Percentiles rank a stretch among this genome's conserved stretches.
These are phyloP conservation scores for Dromas ardeola DNA, from an alignment of 2,113 vertebrate species.

Conservation along the genomic window DNA sequence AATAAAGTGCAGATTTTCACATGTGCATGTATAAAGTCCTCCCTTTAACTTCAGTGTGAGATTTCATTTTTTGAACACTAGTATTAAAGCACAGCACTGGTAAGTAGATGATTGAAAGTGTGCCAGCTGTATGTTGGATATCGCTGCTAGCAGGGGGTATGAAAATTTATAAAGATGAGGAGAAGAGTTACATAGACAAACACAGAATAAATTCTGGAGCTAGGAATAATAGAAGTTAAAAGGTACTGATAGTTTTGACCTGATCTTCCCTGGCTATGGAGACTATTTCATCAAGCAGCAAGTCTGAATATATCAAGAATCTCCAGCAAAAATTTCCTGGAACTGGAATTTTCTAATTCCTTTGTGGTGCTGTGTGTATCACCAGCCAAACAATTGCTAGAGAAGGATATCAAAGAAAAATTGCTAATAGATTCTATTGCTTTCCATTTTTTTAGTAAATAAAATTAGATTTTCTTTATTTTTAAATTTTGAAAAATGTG, in stretches of 20 bases:
- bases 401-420: not conserved
- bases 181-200: not conserved
- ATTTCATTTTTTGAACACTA: not conserved
- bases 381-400: not conserved
- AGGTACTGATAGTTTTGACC: not conserved
- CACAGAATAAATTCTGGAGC: not conserved
- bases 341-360: constrained; percentile 42
- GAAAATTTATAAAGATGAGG: not conserved
- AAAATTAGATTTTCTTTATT: not conserved
- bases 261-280: not conserved
- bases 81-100: not conserved
- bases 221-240: not conserved
- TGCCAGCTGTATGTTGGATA: not conserved
- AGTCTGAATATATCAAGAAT: constrained; percentile 23
- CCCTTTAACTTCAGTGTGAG: not conserved
- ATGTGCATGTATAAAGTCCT: not conserved
- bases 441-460: not conserved
- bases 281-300: not conserved
- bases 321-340: constrained; percentile 27
- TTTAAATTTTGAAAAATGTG: not conserved
- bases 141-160: rapidly evolving
- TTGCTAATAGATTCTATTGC: not conserved
- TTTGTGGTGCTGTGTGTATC: not conserved
- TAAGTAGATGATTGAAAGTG: not conserved
- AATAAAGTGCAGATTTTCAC: not conserved